These are phyloP conservation scores for Tethea ocularis DNA, from an alignment of 2,888 invertebrate species.

Conservation along the genomic window DNA sequence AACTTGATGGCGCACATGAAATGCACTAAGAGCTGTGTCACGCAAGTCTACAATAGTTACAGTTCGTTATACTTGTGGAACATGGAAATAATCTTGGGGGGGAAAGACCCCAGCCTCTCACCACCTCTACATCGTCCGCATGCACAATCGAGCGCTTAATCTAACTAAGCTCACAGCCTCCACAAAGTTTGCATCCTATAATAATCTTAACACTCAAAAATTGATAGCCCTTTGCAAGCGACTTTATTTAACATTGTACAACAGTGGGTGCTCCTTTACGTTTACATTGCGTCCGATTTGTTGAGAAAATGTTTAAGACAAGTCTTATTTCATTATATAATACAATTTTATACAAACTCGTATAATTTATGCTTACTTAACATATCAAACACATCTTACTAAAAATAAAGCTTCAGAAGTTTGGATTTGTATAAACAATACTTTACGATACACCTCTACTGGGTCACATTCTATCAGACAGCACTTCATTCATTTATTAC, in stretches of 20 bases:
- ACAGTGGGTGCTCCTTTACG: slow-evolving; percentile 30
- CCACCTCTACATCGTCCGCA: no score
- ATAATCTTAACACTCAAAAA: background rate
- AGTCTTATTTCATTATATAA: slow-evolving; percentile 13
- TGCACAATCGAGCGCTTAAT: no score
- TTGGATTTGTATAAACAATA: slow-evolving; percentile 15
- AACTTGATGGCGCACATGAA: no score
- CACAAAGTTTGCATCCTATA: no score
- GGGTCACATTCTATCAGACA: background rate
- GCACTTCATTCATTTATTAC: slow-evolving; percentile 7
- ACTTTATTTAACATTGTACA: slow-evolving; percentile 21
- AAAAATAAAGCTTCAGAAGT: slow-evolving; percentile 15
- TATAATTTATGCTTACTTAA: slow-evolving; percentile 8
- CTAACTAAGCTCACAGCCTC: no score
- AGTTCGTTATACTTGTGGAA: no score
- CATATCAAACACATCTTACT: slow-evolving; percentile 8
- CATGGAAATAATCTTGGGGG: no score
- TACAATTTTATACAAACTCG: slow-evolving; percentile 24
- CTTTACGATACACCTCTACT: background rate
- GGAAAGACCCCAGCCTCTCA: no score
- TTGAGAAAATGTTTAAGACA: slow-evolving; percentile 13
- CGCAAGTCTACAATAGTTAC: no score
- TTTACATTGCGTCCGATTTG: slow-evolving; percentile 15
- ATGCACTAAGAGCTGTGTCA: no score
- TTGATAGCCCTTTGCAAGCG: slow-evolving; percentile 14